Base-by-base conservation (phyloP, 2,113 vertebrate genomes). In the Ursus arctos region DNA sequence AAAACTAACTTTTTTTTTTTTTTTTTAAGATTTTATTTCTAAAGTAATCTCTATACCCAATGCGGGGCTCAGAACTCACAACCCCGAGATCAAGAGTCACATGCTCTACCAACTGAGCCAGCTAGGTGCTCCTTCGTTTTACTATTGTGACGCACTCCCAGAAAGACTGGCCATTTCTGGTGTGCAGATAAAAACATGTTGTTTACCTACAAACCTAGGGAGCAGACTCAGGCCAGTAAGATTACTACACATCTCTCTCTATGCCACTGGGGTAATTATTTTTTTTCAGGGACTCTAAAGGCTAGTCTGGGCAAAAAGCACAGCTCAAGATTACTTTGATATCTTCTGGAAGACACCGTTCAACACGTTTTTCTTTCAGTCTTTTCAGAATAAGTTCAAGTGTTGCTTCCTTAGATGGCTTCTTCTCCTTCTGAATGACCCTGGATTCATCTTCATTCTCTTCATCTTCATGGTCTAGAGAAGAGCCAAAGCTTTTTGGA, bases 401-500 rank as follows among this genome's bases (percentile, higher is more conserved):
- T 0, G 99, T 99, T 72, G 99, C 99, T 98, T 99, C 99, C 76
- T 99, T 99, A 77, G 98, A 99, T 95, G 99, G 99, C 51, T 98
- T 99, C 76, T 99, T 99, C 92, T 99, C 99, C 43, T 99, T 99
- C 91, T 98, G 98, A 95, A 98, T 95, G 93, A 98, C 83, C 98
- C 76, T 88, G 71, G 98, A 53, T 97, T 99, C 98, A 65, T 99
- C 98, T 79, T 97, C 98, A 21, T 98, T 99, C 74, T 99, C 99
- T 24, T 98, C 98, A 90, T 98, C 96, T 36, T 99, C 98, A 84
- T 99, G 99, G 92, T 99, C 99, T 98, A 99, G 98, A 40, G 99
- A 99, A 94, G 99, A 99, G 89, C 99, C 99, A 94, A 99, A 99
- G 98, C 99, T 99, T 98, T 99, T 99, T 98, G 99, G 99, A 98